Evolutionary conservation across 2,113 vertebrate genomes (phyloP).

Genomic region (Spermophilus dauricus): DNA sequence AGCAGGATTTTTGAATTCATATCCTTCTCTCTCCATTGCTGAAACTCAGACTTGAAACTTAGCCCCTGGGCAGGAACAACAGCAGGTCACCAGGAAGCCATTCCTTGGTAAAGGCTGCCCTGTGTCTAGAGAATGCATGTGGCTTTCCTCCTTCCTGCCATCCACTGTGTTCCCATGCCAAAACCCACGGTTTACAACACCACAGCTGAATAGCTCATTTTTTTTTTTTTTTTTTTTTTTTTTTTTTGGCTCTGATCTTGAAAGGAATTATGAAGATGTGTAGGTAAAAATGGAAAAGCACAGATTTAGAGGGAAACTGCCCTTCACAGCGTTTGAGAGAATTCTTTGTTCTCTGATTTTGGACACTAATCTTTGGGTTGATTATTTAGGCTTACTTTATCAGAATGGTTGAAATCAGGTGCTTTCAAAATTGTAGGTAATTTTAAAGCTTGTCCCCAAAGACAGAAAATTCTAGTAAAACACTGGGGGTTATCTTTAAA

Average conservation of each 20-base stretch:
- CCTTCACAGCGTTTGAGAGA: neutral
- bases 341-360: slow-evolving; percentile 48
- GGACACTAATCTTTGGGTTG: neutral
- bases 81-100: neutral
- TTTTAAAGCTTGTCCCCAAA: neutral
- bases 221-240: slow-evolving; percentile 53
- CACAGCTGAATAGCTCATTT: neutral
- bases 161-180: neutral
- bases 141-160: neutral
- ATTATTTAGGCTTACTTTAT: slow-evolving; percentile 32
- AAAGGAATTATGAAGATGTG: neutral
- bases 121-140: neutral
- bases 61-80: neutral
- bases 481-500: neutral
- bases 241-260: slow-evolving; percentile 26
- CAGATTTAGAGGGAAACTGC: neutral
- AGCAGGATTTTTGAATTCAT: neutral
- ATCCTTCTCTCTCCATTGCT: neutral
- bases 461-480: slow-evolving; percentile 15
- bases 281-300: slow-evolving; percentile 7
- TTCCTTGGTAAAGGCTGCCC: neutral
- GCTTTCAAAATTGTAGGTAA: neutral
- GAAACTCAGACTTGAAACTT: neutral
- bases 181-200: neutral
- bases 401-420: neutral